Evolutionary conservation across 1,140 invertebrate genomes (phyloP).

Genomic region (Palaemon carinicauda): DNA sequence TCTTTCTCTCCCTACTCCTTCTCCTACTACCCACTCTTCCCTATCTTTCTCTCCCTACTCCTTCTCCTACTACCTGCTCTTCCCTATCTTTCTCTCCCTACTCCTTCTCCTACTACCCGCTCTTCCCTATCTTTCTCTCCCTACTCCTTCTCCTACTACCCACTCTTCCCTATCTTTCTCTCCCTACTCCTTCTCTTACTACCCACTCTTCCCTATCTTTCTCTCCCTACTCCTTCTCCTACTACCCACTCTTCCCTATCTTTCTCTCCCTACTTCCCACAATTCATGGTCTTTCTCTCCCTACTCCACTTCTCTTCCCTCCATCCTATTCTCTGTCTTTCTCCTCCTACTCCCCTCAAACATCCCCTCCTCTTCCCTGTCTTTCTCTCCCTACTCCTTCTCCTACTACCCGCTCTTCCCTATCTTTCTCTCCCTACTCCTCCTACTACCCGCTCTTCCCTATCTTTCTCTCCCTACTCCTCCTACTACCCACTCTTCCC

Average conservation of each 20-base stretch:
- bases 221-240: background rate
- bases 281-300: background rate
- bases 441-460: background rate
- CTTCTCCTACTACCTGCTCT: too few relatives aligned
- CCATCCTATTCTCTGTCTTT: too few relatives aligned
- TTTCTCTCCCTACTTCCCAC: too few relatives aligned
- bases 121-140: too few relatives aligned
- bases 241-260: background rate
- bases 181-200: background rate
- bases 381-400: background rate
- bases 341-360: too few relatives aligned
- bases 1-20: background rate
- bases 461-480: too few relatives aligned
- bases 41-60: background rate
- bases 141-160: too few relatives aligned
- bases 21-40: background rate
- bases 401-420: background rate
- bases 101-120: too few relatives aligned
- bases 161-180: too few relatives aligned
- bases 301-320: too few relatives aligned
- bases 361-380: background rate
- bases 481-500: too few relatives aligned
- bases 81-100: too few relatives aligned
- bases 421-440: background rate
- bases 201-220: background rate